Evolutionary conservation across 2,888 invertebrate genomes (phyloP).

Genomic region (Sclerodermus sp.): DNA sequence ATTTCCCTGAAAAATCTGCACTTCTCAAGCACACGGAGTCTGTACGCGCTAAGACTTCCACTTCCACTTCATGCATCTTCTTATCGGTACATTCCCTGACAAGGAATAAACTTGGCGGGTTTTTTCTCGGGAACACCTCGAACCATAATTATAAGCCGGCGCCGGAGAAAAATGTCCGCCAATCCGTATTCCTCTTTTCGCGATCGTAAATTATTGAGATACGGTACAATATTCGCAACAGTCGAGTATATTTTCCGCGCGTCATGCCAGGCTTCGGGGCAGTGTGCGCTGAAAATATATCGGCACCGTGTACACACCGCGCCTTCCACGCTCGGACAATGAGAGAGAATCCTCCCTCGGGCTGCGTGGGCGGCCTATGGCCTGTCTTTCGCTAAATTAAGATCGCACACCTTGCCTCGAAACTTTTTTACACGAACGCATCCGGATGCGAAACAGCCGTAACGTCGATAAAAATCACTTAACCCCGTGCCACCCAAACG

Average conservation of each 20-base stretch:
- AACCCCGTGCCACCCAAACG: too few relatives aligned
- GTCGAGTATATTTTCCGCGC: neutral
- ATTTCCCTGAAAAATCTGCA: too few relatives aligned
- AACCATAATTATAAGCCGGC: slow-evolving; percentile 17
- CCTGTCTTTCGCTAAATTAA: slow-evolving; percentile 10
- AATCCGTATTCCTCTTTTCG: slow-evolving; percentile 8
- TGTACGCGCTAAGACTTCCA: too few relatives aligned
- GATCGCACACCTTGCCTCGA: neutral
- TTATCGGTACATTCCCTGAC: slow-evolving; percentile 1
- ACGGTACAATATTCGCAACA: slow-evolving; percentile 5
- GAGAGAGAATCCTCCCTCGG: neutral
- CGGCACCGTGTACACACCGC: too few relatives aligned
- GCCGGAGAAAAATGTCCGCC: slow-evolving; percentile 10
- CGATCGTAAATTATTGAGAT: slow-evolving; percentile 13
- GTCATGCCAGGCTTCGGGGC: too few relatives aligned
- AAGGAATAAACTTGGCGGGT: neutral
- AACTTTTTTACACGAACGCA: too few relatives aligned
- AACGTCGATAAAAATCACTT: too few relatives aligned
- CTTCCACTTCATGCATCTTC: neutral
- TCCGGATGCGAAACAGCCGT: too few relatives aligned
- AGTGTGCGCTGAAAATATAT: too few relatives aligned
- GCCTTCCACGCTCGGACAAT: neutral
- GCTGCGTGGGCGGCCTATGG: slow-evolving; percentile 10
- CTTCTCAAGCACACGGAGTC: too few relatives aligned
- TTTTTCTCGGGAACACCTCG: slow-evolving; percentile 1